Evolutionary conservation across 1,140 invertebrate species (phyloP).

Genomic region (Chelonus insularis): DNA sequence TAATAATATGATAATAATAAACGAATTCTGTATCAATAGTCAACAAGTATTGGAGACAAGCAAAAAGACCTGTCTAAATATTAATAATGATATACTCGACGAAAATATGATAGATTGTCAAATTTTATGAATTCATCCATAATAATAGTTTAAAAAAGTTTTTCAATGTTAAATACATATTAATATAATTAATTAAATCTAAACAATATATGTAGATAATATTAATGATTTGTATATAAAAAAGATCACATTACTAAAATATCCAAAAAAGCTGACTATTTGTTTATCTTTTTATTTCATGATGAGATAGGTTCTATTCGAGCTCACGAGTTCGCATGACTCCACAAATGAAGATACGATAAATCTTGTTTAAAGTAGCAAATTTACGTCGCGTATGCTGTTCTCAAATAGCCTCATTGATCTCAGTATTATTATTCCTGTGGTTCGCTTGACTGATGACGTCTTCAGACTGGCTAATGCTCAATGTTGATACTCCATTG

Average conservation of each 20-base stretch:
- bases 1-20: not conserved
- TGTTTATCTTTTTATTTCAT: not conserved
- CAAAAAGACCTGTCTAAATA: not conserved
- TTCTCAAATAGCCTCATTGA: slow-evolving; percentile 47
- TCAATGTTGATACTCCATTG: slow-evolving; percentile 32
- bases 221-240: no score
- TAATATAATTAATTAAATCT: no score
- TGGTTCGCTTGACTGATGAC: slow-evolving; percentile 36
- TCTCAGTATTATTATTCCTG: slow-evolving; percentile 35
- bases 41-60: not conserved
- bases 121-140: not conserved
- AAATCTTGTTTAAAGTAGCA: slow-evolving; percentile 36
- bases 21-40: slow-evolving; percentile 9
- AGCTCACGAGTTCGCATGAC: slow-evolving; percentile 34
- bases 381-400: slow-evolving; percentile 29
- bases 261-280: not conserved
- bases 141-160: not conserved
- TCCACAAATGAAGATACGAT: slow-evolving; percentile 45
- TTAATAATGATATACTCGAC: not conserved
- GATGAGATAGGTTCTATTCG: slow-evolving; percentile 11
- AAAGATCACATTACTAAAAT: slow-evolving; percentile 1
- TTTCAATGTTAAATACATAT: not conserved
- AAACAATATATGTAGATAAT: no score
- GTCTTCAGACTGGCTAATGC: slow-evolving; percentile 28
- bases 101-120: not conserved